These are phyloP conservation scores for Umimayanthus kanabou DNA, from an alignment of 92 coral and sea anemone species.

Conservation along the genomic window DNA sequence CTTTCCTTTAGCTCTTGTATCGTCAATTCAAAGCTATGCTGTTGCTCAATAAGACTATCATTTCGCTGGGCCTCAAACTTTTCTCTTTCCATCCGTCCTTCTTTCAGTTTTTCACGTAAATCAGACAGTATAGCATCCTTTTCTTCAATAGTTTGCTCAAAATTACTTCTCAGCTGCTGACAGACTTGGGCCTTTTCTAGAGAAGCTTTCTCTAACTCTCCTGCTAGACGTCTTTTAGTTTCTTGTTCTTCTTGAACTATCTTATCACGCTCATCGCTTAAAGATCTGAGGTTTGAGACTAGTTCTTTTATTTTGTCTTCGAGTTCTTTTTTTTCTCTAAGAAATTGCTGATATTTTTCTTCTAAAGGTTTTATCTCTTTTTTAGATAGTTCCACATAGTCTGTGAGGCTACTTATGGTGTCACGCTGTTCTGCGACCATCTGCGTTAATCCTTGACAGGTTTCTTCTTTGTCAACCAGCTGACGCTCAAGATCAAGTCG, in stretches of 20 bases:
- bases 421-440: slow-evolving; percentile 68
- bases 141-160: slow-evolving; percentile 57
- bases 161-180: slow-evolving; percentile 57
- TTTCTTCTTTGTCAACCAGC: slow-evolving; percentile 73
- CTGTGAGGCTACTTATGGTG: slow-evolving; percentile 36
- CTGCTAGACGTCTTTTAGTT: slow-evolving; percentile 32
- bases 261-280: slow-evolving; percentile 52
- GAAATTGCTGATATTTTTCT: slow-evolving; percentile 51
- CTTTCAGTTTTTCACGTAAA: slow-evolving; percentile 52
- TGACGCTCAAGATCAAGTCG: slow-evolving; percentile 61
- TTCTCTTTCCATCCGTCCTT: slow-evolving; percentile 49
- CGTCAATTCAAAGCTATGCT: slow-evolving; percentile 33
- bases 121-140: slow-evolving; percentile 59
- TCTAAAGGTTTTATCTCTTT: slow-evolving; percentile 26
- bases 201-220: slow-evolving; percentile 56
- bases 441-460: slow-evolving; percentile 69
- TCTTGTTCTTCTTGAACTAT: slow-evolving; percentile 53
- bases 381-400: slow-evolving; percentile 21
- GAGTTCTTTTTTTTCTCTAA: slow-evolving; percentile 62
- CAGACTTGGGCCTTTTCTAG: slow-evolving; percentile 67
- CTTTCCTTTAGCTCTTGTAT: slow-evolving; percentile 53
- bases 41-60: slow-evolving; percentile 28
- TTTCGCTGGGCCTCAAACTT: slow-evolving; percentile 50
- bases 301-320: slow-evolving; percentile 19
- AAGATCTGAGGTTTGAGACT: neutral